Base-by-base conservation (phyloP, 2,888 invertebrate species). In the Endomychus coccineus region DNA sequence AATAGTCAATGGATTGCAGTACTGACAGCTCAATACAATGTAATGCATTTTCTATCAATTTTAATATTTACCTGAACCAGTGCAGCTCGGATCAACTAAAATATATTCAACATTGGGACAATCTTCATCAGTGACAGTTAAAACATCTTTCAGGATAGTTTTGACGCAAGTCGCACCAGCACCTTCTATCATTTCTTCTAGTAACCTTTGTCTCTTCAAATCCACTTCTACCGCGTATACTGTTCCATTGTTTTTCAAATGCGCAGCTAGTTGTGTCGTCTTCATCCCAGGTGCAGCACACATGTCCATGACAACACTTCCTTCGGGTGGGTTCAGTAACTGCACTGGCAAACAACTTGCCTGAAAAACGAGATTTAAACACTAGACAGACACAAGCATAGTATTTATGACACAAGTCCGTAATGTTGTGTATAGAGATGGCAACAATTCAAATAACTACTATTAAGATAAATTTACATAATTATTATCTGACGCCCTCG, bases 271-370 rank as follows among this genome's bases (percentile, higher is more conserved):
- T 57, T 95, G 91, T 7, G 88, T 80, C 1, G 94, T 87, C 69
- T 95, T 95, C 84, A 90, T 95, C 22, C 98, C 98, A 0, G 98
- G 98, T 1, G 98, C 97, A 1, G 97, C 91, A 63, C 98, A 98
- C 77, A 91, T 85, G 64, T 98, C 98, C 39, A 98, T 62, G 1
- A 89, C 83, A 1, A 71, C 69, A 45, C 83, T 76, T 5, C 83
- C 85, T 1, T 78, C 65, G 1, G 77, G 68, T 1, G 95, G 85
- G 29, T 78, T 74, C 23, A 98, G 66, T 1, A 92, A 66, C 45
- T 81, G 76, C 0, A 86, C 82, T 0, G 95, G 83, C 49, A 98
- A 66, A 58, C 95, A 89, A 50, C 95, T 96, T 0, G 92, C 91
- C 94, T 95, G 60, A 19, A 19, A 19, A 6, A n/a, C n/a, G 21